These are phyloP conservation scores for Hetaerina americana DNA, from an alignment of 1,140 invertebrate species.

Conservation along the genomic window DNA sequence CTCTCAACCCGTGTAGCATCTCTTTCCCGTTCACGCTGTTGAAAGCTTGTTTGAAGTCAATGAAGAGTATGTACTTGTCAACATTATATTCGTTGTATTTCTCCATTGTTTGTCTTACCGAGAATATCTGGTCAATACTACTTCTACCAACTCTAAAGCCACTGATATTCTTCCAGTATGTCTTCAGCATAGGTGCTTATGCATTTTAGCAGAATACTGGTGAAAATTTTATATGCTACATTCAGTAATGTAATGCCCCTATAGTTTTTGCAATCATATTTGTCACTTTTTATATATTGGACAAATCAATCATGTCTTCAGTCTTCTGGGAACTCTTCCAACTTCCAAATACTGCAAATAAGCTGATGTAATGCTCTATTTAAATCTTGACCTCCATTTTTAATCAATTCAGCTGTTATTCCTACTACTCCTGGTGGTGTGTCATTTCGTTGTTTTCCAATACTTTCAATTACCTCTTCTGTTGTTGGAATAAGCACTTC, in stretches of 20 bases:
- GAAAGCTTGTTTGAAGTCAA: no score
- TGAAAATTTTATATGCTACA: conserved; percentile 8
- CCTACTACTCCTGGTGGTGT: conserved; percentile 3
- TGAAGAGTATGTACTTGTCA: no score
- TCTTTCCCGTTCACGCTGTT: no score
- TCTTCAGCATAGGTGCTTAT: conserved; percentile 4
- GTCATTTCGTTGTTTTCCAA: not conserved
- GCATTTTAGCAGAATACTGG: conserved; percentile 5
- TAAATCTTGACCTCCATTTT: conserved; percentile 1
- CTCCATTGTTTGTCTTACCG: not conserved
- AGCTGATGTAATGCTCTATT: not conserved
- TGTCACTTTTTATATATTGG: not conserved
- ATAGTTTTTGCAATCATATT: conserved; percentile 8
- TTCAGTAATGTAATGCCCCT: conserved; percentile 9
- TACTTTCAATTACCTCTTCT: no score
- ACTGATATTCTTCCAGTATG: conserved; percentile 9
- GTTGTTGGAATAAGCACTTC: no score
- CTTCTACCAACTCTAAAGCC: conserved; percentile 2
- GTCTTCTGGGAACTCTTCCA: not conserved
- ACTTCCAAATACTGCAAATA: no score
- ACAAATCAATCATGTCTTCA: not conserved
- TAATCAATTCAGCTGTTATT: not conserved
- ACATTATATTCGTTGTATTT: not conserved
- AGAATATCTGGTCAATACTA: not conserved
- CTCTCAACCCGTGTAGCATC: no score